These are phyloP conservation scores for Portunus trituberculatus DNA, from an alignment of 1,140 invertebrate genomes.

Conservation along the genomic window DNA sequence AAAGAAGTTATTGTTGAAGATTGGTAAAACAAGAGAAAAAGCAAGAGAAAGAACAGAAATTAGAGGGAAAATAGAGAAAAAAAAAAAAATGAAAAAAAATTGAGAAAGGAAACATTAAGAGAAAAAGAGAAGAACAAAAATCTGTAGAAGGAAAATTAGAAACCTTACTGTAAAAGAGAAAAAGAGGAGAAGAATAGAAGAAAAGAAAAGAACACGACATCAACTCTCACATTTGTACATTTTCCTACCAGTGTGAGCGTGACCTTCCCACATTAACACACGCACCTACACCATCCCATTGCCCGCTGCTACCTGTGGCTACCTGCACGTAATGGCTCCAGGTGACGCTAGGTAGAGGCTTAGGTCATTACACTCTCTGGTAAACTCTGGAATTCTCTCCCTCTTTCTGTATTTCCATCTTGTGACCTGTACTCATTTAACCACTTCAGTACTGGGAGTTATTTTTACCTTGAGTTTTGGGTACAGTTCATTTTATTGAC, in stretches of 20 bases:
- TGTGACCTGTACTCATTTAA: too few relatives aligned
- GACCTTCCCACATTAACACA: constrained; percentile 4
- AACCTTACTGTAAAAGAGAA: not conserved
- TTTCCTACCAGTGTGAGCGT: not conserved
- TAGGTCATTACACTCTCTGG: too few relatives aligned
- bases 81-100: not conserved
- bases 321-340: not conserved
- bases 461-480: too few relatives aligned
- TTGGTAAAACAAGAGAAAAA: not conserved
- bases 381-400: too few relatives aligned
- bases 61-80: not conserved
- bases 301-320: not conserved
- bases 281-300: not conserved
- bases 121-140: not conserved
- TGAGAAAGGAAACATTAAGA: not conserved
- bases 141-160: not conserved
- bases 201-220: too few relatives aligned
- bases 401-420: too few relatives aligned
- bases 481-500: too few relatives aligned
- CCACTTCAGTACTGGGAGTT: too few relatives aligned
- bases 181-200: too few relatives aligned
- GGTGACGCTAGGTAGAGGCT: too few relatives aligned
- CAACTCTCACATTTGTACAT: not conserved
- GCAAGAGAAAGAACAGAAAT: not conserved
- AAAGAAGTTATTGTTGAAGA: not conserved